Conservation (phyloP, 2,797 vertebrate genomes). For the Spondyliosoma cantharus region DNA sequence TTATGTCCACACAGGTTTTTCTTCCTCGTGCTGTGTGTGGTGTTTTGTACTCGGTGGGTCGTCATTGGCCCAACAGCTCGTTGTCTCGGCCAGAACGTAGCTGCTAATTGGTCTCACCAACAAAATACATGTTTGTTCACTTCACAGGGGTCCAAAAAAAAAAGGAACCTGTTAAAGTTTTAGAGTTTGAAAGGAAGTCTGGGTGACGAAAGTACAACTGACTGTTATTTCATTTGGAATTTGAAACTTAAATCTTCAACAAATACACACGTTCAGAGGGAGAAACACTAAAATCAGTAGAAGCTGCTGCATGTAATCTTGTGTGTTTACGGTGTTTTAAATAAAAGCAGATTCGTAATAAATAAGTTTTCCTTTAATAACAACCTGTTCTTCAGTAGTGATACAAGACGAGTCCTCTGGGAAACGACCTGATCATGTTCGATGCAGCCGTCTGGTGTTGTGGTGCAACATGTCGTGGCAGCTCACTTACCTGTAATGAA, state of each 20-base stretch:
- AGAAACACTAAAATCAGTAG: not conserved
- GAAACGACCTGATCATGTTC: slow-evolving; percentile 1
- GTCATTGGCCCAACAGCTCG: not conserved
- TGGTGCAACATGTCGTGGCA: not conserved
- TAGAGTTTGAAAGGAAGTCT: not conserved
- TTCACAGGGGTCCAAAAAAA: not conserved
- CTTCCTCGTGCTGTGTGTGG: not conserved
- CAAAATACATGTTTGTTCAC: not conserved
- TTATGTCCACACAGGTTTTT: slow-evolving; percentile 4
- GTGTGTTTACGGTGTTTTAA: too few species aligned
- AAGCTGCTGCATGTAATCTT: too few species aligned
- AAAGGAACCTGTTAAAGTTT: not conserved
- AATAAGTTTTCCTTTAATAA: too few species aligned
- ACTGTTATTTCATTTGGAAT: not conserved
- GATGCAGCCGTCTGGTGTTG: not conserved
- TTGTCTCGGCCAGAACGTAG: not conserved
- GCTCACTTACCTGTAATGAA: too few species aligned
- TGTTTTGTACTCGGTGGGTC: not conserved
- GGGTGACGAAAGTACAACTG: not conserved
- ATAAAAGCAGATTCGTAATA: too few species aligned
- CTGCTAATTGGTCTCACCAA: not conserved
- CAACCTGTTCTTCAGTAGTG: too few species aligned
- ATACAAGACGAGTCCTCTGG: too few species aligned
- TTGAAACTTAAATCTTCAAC: not conserved
- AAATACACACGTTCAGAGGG: not conserved